phyloP scores from a whole-genome alignment of 1,140 invertebrate genomes.

The Penaeus indicus region DNA sequence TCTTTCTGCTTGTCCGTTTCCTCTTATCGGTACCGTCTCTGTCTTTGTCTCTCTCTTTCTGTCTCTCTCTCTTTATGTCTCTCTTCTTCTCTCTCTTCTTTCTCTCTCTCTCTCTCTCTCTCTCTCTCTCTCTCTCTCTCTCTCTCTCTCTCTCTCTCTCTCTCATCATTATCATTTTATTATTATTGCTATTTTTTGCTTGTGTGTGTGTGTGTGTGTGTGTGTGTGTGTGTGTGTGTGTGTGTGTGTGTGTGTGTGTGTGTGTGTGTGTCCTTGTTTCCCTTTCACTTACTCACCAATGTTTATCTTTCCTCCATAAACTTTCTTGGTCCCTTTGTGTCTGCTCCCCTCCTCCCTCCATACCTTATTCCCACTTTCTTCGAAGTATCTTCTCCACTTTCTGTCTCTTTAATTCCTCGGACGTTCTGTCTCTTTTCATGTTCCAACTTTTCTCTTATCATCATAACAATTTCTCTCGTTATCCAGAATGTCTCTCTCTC shows the following conservation, averaged over 20 bases:
- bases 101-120: too few species aligned
- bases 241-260: not conserved
- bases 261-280: not conserved
- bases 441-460: not conserved
- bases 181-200: too few species aligned
- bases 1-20: too few species aligned
- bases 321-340: constrained; percentile 57
- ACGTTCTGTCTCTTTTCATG: not conserved
- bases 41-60: too few species aligned
- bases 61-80: too few species aligned
- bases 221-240: too few species aligned
- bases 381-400: not conserved
- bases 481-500: not conserved
- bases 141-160: too few species aligned
- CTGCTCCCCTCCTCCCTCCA: constrained; percentile 64
- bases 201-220: too few species aligned
- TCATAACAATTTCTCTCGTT: not conserved
- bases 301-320: not conserved
- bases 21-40: too few species aligned
- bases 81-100: too few species aligned
- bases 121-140: too few species aligned
- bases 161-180: too few species aligned
- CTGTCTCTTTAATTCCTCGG: not conserved
- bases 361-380: constrained; percentile 43
- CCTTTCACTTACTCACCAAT: not conserved